Evolutionary conservation across 2,888 invertebrate genomes (phyloP).

Genomic region (Drosophila eohydei): DNA sequence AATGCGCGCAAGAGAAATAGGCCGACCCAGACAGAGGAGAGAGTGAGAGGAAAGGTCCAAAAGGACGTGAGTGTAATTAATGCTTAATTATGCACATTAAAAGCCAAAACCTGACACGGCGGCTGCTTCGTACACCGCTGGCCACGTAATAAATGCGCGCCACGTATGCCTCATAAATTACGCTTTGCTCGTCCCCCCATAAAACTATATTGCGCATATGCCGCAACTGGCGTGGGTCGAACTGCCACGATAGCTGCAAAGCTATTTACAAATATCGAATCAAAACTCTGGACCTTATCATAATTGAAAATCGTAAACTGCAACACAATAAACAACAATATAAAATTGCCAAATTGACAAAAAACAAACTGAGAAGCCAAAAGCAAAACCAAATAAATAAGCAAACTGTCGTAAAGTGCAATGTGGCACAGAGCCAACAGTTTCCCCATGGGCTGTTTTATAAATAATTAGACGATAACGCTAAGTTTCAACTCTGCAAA

Average conservation of each 20-base stretch:
- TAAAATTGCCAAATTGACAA: constrained; percentile 42
- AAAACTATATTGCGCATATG: constrained; percentile 60
- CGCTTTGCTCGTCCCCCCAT: constrained; percentile 51
- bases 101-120: constrained; percentile 73
- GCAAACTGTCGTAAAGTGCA: constrained; percentile 17
- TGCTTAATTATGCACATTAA: constrained; percentile 80
- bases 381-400: constrained; percentile 10
- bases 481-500: neutral
- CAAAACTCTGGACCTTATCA: constrained; percentile 49
- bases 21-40: neutral
- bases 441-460: constrained; percentile 20
- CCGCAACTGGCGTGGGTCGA: constrained; percentile 19
- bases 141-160: constrained; percentile 71
- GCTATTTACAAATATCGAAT: constrained; percentile 29
- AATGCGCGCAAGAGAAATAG: neutral
- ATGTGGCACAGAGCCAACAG: constrained; percentile 33
- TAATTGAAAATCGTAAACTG: constrained; percentile 65
- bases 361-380: constrained; percentile 5
- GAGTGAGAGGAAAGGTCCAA: neutral
- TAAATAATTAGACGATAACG: constrained; percentile 2
- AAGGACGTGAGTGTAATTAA: constrained; percentile 71
- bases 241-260: neutral
- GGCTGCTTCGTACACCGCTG: constrained; percentile 41
- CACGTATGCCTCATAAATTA: constrained; percentile 74
- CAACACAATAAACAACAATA: constrained; percentile 52